phyloP scores from a whole-genome alignment of 2,888 invertebrate species.

The Ametastegia equiseti region DNA sequence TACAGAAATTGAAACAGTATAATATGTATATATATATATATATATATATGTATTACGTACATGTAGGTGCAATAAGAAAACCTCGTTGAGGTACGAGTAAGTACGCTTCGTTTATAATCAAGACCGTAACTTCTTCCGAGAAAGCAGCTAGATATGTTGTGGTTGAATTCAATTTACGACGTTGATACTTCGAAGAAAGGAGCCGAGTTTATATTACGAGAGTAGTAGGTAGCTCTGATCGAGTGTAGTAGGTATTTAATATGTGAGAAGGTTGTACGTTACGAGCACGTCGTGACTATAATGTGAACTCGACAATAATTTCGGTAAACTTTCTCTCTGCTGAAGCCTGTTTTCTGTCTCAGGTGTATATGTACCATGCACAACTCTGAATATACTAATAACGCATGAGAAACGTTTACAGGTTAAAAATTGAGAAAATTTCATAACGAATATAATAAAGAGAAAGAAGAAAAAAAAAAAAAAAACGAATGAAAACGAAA shows the following conservation, averaged over 20 bases:
- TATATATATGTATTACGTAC: too few relatives aligned
- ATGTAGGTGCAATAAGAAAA: neutral
- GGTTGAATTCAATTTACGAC: constrained; percentile 10
- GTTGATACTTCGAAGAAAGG: constrained; percentile 12
- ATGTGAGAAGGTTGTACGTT: constrained; percentile 6
- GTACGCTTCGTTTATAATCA: constrained; percentile 3
- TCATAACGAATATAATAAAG: too few relatives aligned
- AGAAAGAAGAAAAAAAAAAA: neutral
- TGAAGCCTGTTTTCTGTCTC: neutral
- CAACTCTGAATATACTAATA: too few relatives aligned
- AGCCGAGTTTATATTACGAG: neutral
- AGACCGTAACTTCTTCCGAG: constrained; percentile 3
- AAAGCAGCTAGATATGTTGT: constrained; percentile 14
- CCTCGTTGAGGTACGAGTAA: neutral
- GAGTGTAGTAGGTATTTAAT: constrained; percentile 1
- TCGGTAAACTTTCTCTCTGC: neutral
- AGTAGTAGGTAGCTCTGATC: neutral
- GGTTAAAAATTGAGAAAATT: too few relatives aligned
- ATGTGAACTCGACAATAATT: constrained; percentile 17
- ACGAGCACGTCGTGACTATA: constrained; percentile 19
- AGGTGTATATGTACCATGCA: neutral
- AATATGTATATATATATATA: too few relatives aligned
- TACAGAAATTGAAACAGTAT: neutral
- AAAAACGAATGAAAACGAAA: neutral
- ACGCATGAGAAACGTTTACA: too few relatives aligned